phyloP scores from a whole-genome alignment of 2,888 invertebrate species.

The Drosophila acutilabella region DNA sequence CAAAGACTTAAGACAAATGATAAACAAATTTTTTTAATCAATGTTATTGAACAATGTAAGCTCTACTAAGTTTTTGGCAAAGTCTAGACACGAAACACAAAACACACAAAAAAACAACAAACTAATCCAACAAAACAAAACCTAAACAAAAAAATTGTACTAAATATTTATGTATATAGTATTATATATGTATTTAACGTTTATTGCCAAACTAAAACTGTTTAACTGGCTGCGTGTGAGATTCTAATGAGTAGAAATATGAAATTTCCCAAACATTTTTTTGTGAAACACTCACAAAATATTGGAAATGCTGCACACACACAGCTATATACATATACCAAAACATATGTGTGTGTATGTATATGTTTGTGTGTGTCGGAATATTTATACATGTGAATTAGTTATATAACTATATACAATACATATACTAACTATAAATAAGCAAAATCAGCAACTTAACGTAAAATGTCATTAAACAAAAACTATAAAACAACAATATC shows the following conservation, averaged over 20 bases:
- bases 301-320: slow-evolving; percentile 18
- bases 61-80: slow-evolving; percentile 46
- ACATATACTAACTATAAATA: slow-evolving; percentile 11
- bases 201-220: slow-evolving; percentile 51
- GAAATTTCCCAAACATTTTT: neutral
- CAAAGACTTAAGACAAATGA: slow-evolving; percentile 79
- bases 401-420: slow-evolving; percentile 28
- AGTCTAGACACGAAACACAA: slow-evolving; percentile 3
- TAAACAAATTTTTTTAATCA: slow-evolving; percentile 51
- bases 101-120: slow-evolving; percentile 10
- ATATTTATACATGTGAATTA: slow-evolving; percentile 28
- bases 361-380: slow-evolving; percentile 11
- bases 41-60: slow-evolving; percentile 62
- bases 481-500: slow-evolving; percentile 2
- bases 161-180: slow-evolving; percentile 45
- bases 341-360: slow-evolving; percentile 5
- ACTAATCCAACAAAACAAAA: slow-evolving; percentile 15
- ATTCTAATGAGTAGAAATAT: slow-evolving; percentile 16
- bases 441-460: slow-evolving; percentile 7
- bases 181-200: slow-evolving; percentile 53
- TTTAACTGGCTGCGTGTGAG: slow-evolving; percentile 39
- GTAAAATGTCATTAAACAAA: slow-evolving; percentile 23
- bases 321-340: slow-evolving; percentile 2
- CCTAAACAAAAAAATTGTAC: slow-evolving; percentile 7
- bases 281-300: neutral